Evolutionary conservation across 2,888 invertebrate genomes (phyloP).

Genomic region (Acronicta alni): DNA sequence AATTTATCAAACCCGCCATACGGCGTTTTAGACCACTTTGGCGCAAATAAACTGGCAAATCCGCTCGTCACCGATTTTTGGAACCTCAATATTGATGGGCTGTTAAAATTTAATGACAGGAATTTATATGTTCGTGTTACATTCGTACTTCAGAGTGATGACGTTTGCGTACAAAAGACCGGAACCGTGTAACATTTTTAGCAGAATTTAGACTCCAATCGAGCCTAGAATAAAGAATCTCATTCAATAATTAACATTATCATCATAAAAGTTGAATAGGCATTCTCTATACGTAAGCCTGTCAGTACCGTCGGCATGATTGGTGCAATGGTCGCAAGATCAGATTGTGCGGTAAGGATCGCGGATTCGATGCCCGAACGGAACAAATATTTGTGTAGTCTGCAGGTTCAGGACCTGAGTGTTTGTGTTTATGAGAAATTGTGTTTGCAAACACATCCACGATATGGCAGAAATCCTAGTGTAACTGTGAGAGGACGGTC

Average conservation of each 20-base stretch:
- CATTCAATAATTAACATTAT: background rate
- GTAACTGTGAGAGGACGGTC: no score
- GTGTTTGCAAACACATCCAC: no score
- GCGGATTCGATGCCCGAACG: no score
- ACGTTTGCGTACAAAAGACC: conserved; percentile 3
- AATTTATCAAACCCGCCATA: conserved; percentile 85
- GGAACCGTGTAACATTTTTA: conserved; percentile 1
- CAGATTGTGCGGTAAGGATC: no score
- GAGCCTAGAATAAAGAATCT: background rate
- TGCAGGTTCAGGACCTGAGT: no score
- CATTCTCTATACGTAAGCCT: no score
- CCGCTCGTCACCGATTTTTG: conserved; percentile 56
- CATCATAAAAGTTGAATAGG: no score
- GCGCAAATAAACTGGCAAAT: conserved; percentile 61
- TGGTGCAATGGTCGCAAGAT: no score
- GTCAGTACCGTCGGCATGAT: no score
- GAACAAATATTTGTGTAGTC: no score
- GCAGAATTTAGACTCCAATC: background rate
- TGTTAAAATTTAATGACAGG: conserved; percentile 49
- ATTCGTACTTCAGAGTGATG: conserved; percentile 11
- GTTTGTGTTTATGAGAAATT: no score
- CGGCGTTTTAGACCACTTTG: conserved; percentile 71
- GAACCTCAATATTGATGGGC: conserved; percentile 48
- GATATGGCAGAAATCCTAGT: no score
- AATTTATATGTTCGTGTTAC: conserved; percentile 35